A percentile compares a stretch with the other conserved stretches of the same genome.
phyloP scores from a whole-genome alignment of 2,113 vertebrate genomes.

The Oophaga pumilio region DNA sequence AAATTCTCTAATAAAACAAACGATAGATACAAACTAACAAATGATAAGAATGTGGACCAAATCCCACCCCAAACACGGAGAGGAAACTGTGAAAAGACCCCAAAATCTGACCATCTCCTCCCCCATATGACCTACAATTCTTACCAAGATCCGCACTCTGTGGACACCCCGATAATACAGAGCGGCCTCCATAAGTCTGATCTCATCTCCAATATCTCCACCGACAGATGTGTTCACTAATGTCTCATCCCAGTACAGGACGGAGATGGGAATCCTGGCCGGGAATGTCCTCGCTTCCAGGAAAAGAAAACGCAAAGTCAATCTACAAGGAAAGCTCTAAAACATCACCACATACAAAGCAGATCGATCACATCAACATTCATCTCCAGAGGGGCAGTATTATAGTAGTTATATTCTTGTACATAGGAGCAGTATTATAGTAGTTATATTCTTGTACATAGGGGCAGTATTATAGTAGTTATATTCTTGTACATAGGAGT shows the following conservation, averaged over 20 bases:
- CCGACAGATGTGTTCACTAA: background rate
- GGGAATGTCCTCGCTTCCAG: conserved; percentile 34
- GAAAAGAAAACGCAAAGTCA: background rate
- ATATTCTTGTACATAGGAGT: too few species aligned
- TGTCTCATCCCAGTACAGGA: background rate
- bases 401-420: too few species aligned
- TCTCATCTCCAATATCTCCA: background rate
- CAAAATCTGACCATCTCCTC: background rate
- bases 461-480: too few species aligned
- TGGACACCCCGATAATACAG: background rate
- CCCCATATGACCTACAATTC: background rate
- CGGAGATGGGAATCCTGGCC: background rate
- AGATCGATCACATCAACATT: too few species aligned
- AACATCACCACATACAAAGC: too few species aligned
- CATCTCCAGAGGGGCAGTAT: too few species aligned
- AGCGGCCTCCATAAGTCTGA: background rate
- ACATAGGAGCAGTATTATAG: too few species aligned
- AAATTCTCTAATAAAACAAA: too few species aligned
- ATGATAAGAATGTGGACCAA: too few species aligned
- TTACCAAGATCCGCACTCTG: background rate
- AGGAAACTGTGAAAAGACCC: too few species aligned
- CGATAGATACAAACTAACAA: too few species aligned
- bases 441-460: too few species aligned
- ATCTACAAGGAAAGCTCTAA: background rate
- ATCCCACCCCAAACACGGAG: background rate